These are phyloP conservation scores for Trachurus trachurus DNA, from an alignment of 2,797 vertebrate species.

Conservation along the genomic window DNA sequence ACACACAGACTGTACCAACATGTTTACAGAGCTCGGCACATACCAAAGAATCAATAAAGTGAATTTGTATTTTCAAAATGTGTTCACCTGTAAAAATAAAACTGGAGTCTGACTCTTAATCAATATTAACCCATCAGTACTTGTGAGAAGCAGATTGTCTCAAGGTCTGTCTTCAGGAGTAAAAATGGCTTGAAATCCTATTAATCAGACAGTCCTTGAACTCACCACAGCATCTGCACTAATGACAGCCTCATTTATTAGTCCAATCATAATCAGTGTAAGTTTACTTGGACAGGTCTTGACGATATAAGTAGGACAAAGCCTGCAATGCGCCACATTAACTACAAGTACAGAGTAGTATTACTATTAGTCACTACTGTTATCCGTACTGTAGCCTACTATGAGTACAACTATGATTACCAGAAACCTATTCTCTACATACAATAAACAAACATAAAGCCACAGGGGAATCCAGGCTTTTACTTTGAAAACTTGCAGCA, in stretches of 20 bases:
- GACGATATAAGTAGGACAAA: background rate
- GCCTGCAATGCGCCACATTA: background rate
- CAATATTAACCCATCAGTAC: too few species aligned
- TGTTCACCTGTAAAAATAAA: too few species aligned
- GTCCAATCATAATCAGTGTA: background rate
- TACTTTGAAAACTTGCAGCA: background rate
- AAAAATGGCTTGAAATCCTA: too few species aligned
- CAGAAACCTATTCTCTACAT: background rate
- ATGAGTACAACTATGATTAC: background rate
- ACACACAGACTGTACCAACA: background rate
- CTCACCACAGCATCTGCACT: too few species aligned
- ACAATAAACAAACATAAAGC: background rate
- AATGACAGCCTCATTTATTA: too few species aligned
- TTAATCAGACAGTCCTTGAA: too few species aligned
- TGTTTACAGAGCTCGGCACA: background rate
- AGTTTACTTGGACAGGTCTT: background rate
- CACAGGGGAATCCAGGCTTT: background rate
- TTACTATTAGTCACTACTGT: too few species aligned
- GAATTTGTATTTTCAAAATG: too few species aligned
- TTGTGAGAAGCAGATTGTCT: too few species aligned
- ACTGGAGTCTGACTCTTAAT: too few species aligned
- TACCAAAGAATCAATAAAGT: background rate
- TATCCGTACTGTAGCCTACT: too few species aligned
- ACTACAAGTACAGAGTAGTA: background rate
- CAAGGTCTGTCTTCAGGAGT: too few species aligned